A percentile compares a stretch with the other conserved stretches of the same genome.
Evolutionary conservation across 1,140 invertebrate genomes (phyloP).

Genomic region (Polyergus mexicanus): DNA sequence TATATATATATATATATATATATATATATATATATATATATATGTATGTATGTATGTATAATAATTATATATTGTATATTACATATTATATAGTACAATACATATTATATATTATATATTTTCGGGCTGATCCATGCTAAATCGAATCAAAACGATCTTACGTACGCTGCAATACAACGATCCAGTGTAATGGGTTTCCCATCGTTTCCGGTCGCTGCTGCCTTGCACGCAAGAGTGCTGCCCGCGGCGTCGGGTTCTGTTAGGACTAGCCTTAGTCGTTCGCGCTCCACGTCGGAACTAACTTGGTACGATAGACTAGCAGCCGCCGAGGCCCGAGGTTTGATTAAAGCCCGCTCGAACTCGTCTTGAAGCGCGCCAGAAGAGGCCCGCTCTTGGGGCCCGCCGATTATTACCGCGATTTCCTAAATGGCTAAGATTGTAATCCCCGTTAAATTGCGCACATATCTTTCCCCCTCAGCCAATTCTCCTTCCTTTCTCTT

Average conservation of each 20-base stretch:
- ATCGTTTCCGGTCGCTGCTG: slow-evolving; percentile 59
- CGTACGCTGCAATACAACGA: slow-evolving; percentile 67
- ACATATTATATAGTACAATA: too few relatives aligned
- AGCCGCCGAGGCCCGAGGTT: slow-evolving; percentile 15
- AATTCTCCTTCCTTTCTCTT: slow-evolving; percentile 2
- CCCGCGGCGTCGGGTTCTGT: slow-evolving; percentile 49
- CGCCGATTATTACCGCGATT: slow-evolving; percentile 68
- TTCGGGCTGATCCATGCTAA: background rate
- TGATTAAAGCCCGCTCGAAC: slow-evolving; percentile 49
- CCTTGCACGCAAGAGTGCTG: slow-evolving; percentile 18
- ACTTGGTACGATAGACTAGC: slow-evolving; percentile 50
- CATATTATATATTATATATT: background rate
- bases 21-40: too few relatives aligned
- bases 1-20: too few relatives aligned
- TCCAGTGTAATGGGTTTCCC: slow-evolving; percentile 59
- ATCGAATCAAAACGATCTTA: slow-evolving; percentile 31
- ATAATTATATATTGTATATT: too few relatives aligned
- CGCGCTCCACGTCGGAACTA: slow-evolving; percentile 79
- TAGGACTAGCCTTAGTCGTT: slow-evolving; percentile 77
- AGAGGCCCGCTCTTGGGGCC: slow-evolving; percentile 54
- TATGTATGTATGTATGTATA: background rate
- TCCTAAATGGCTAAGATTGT: slow-evolving; percentile 81
- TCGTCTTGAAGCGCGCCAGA: slow-evolving; percentile 16
- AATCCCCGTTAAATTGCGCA: slow-evolving; percentile 77
- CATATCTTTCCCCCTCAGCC: slow-evolving; percentile 33